These are phyloP conservation scores for Capreolus pygargus DNA, from an alignment of 2,113 vertebrate species.

Conservation along the genomic window DNA sequence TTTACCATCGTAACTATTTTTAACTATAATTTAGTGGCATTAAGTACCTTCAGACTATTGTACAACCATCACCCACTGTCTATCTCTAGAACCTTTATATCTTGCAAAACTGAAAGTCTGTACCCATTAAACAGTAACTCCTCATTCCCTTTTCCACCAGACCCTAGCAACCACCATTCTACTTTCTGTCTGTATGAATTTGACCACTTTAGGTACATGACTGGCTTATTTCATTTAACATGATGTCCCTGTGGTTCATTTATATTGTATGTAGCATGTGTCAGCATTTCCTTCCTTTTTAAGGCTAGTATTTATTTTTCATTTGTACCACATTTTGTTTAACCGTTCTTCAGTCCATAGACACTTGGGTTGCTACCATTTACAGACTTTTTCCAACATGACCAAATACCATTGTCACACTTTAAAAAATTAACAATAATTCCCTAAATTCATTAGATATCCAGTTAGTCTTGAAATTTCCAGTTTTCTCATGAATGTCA, in stretches of 20 bases:
- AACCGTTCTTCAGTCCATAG: neutral
- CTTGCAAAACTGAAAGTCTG: neutral
- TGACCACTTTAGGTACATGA: neutral
- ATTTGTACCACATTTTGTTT: neutral
- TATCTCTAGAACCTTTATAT: neutral
- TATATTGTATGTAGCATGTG: neutral
- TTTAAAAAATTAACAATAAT: neutral
- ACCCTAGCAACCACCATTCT: neutral
- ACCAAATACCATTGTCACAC: neutral
- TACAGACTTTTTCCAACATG: neutral
- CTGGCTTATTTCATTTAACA: neutral
- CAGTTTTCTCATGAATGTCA: neutral
- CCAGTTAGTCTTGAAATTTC: neutral
- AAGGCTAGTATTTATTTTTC: neutral
- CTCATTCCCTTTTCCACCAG: neutral
- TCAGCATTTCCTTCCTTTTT: constrained; percentile 20
- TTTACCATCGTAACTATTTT: neutral
- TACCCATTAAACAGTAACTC: neutral
- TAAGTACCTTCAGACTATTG: neutral
- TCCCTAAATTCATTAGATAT: constrained; percentile 21
- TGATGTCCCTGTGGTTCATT: neutral
- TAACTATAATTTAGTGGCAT: neutral
- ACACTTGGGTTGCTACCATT: neutral
- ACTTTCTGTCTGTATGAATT: neutral
- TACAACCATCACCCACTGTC: neutral